phyloP scores from a whole-genome alignment of 2,888 invertebrate genomes.

The Apodemia hepburni region DNA sequence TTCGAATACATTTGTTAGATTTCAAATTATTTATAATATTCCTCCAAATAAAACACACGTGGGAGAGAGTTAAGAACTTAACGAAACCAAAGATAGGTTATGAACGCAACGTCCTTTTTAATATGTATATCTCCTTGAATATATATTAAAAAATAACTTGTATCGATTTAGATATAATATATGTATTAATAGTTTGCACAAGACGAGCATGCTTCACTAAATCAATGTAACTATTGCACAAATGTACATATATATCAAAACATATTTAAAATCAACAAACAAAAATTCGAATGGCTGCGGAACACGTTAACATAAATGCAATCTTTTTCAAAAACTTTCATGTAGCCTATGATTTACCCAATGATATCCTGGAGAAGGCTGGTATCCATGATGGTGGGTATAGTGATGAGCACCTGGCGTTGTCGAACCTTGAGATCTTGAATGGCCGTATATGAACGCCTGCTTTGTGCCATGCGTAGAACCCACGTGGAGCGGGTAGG shows the following conservation, averaged over 20 bases:
- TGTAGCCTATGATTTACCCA: slow-evolving; percentile 83
- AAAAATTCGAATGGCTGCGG: slow-evolving; percentile 40
- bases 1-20: background rate
- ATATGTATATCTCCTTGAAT: background rate
- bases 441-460: slow-evolving; percentile 81
- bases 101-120: background rate
- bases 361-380: slow-evolving; percentile 86
- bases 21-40: background rate
- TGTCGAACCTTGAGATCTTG: slow-evolving; percentile 82
- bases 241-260: slow-evolving; percentile 45
- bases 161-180: background rate
- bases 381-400: slow-evolving; percentile 84
- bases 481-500: slow-evolving; percentile 94
- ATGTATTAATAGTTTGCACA: slow-evolving; percentile 7
- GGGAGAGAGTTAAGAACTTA: background rate
- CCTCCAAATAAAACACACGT: background rate
- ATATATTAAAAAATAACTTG: background rate
- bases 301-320: slow-evolving; percentile 14
- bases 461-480: slow-evolving; percentile 82
- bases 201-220: slow-evolving; percentile 56
- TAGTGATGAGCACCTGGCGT: slow-evolving; percentile 82
- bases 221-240: slow-evolving; percentile 38
- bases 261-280: slow-evolving; percentile 48
- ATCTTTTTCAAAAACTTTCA: slow-evolving; percentile 32
- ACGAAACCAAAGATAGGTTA: background rate